Evolutionary conservation across 30 jellyfish, hydroid and myxozoan species (phyloP), one percentile per base, ranked within the genome.

Genomic region (Mastigias papua): DNA sequence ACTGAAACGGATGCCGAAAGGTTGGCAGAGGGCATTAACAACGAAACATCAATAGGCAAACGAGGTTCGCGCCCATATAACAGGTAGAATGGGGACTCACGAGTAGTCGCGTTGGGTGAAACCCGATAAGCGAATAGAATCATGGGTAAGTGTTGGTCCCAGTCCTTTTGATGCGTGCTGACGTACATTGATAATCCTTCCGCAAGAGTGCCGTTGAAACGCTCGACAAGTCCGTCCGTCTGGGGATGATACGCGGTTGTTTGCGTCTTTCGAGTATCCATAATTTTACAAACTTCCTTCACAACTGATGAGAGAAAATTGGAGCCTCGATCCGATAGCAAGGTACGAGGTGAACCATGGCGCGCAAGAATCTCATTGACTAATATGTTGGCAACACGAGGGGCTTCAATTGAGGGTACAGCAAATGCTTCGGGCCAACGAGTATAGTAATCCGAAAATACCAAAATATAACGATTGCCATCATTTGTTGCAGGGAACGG

Each of bases 181-280:
- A 79, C 81, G 21, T 57, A 79, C 81, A 79, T 63, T 2, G 86
- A 28, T 5, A 81, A 73, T 34, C 73, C 34, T 35, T 42, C 70
- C 27, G 86, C 86, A 8, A 79, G 30, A n/a, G 87, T 81, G 13
- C 88, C 88, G 37, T 81, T 64, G 75, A 81, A 81, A 17, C 87
- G 75, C 49, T 81, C 87, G 21, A 81, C 91, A 1, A 81, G 75
- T 11, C 91, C 91, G 61, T 81, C 86, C 54, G 77, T 81, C 37
- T 65, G 86, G 30, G 86, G 91, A 49, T 81, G 91, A 48, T 81
- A 81, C 16, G 86, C 86, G 1, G 91, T 82, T n/a, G 92, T 82
- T 9, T 73, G 85, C 3, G 30, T 9, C 2, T 66, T 27, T 4
- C 70, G 13, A 35, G 85, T 73, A 46, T 73, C 46, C 71, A 73